Evolutionary conservation across 2,113 vertebrate species (phyloP), one percentile per base, ranked within the genome.

Genomic region (Salvelinus namaycush): DNA sequence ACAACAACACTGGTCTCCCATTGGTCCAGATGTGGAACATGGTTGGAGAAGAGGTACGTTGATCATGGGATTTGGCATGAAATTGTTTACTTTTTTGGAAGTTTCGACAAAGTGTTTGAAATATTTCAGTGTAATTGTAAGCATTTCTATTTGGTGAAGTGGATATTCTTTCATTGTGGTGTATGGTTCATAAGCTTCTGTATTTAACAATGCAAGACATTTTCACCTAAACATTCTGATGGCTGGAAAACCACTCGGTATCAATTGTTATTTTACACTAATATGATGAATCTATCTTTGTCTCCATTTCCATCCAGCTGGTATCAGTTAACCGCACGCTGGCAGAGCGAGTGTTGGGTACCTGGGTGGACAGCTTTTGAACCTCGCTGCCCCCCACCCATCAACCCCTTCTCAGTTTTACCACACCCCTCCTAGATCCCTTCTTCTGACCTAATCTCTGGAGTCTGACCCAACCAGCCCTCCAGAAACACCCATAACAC

Each of bases 1-100:
- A 99, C 80, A 96, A 92, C 84, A 93, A 94, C 66, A 95, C 95
- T 0, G 97, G 97, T 64, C 95, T 98, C 81, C 98, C 97, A 0
- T 86, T 98, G 73, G 95, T 99, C 68, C 97, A 98, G 82, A 90
- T 99, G 75, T 99, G 98, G 98, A 98, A 95, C 79, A 91, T 99
- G 93, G 94, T 93, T 39, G 96, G 95, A 80, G 96, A 97, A 12
- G 96, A 99, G 93, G 98, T 98, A 85, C 4, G 90, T 59, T 14
- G 13, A 14, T 14, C 13, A 11, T 13, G 49, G 13, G 49, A 51
- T 51, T 51, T 51, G 49, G 13, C 3, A 14, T 51, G 9, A 51
- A 51, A 14, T 14, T 11, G 2, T 54, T 54, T 18, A 2, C 39
- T 9, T 44, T 44, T 44, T 44, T 44, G 39, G 20, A 57, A 57